Evolutionary conservation across 2,113 vertebrate genomes (phyloP).

Genomic region (Setophaga coronata): DNA sequence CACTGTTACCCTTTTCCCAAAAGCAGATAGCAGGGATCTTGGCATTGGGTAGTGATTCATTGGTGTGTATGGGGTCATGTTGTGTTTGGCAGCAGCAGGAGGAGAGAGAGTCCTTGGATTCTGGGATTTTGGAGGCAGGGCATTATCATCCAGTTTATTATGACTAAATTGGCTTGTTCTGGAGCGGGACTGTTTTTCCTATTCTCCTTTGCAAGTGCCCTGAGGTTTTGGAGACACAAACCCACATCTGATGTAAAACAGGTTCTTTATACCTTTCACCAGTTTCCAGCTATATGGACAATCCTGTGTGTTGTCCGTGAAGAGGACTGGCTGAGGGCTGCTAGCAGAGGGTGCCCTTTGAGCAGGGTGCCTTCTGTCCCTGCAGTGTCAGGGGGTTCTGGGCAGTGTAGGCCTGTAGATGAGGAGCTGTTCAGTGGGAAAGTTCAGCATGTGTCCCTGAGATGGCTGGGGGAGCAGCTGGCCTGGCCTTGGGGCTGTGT

Average conservation of each 20-base stretch:
- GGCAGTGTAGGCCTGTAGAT: accelerated
- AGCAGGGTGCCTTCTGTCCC: not conserved
- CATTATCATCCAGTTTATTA: not conserved
- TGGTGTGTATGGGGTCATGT: accelerated
- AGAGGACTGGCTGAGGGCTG: not conserved
- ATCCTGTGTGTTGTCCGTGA: accelerated
- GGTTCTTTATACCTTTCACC: not conserved
- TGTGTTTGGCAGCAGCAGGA: not conserved
- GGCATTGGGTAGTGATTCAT: not conserved
- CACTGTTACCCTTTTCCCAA: not conserved
- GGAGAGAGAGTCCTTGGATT: not conserved
- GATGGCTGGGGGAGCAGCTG: not conserved
- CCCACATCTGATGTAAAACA: accelerated
- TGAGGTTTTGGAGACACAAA: not conserved
- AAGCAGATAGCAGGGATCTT: not conserved
- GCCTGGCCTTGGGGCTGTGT: accelerated
- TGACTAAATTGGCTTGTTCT: not conserved
- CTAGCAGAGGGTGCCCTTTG: not conserved
- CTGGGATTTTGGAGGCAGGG: not conserved
- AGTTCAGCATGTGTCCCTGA: accelerated
- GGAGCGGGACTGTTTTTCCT: not conserved
- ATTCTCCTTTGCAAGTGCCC: not conserved
- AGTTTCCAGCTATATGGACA: accelerated
- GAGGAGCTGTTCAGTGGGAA: not conserved
- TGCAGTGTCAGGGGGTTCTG: not conserved